Evolutionary conservation across 2,797 vertebrate species (phyloP), one percentile per base, ranked within the genome.

Genomic region (Takifugu rubripes): DNA sequence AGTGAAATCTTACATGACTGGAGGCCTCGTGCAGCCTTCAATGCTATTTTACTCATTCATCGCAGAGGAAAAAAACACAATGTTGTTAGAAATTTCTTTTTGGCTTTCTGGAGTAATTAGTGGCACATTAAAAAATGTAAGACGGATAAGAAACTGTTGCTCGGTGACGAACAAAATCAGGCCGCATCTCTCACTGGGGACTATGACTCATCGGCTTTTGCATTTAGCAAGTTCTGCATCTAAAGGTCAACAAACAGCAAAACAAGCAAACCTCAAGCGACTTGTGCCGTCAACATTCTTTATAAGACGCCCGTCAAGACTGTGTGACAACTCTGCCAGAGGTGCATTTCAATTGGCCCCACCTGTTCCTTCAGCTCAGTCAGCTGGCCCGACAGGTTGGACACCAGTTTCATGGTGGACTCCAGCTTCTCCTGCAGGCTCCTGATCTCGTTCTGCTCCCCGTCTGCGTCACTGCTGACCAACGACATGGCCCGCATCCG

Each of bases 301-400:
- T 12, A 6, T 4, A 43, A 43, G 2, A 12, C 42, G 11, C 11
- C 4, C 42, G 11, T 5, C 11, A 43, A 43, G 16, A 4, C 42
- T 43, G 2, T 10, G 11, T 43, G 42, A 12, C 11, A 43, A 10
- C 27, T 29, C 21, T 21, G 21, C 21, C 21, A 1, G 21, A 21
- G 21, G 21, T 21, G 8, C 27, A 7, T 29, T 7, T 29, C 27
- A 29, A 10, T 3, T 33, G 43, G 14, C 5, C 90, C 74, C 52
- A 98, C 96, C 95, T 98, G 97, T 11, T 99, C 97, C 67, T 99
- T 99, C 2, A 99, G 89, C 84, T 99, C 97, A 0, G 93, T 97
- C 49, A 99, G 92, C 87, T 99, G 97, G 40, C 94, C 91, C 0
- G 97, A 98, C 29, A 99, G 93, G 75, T 96, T 97, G 53, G 90